Evolutionary conservation across 2,797 vertebrate species (phyloP).

Genomic region (Diplodus sargus): DNA sequence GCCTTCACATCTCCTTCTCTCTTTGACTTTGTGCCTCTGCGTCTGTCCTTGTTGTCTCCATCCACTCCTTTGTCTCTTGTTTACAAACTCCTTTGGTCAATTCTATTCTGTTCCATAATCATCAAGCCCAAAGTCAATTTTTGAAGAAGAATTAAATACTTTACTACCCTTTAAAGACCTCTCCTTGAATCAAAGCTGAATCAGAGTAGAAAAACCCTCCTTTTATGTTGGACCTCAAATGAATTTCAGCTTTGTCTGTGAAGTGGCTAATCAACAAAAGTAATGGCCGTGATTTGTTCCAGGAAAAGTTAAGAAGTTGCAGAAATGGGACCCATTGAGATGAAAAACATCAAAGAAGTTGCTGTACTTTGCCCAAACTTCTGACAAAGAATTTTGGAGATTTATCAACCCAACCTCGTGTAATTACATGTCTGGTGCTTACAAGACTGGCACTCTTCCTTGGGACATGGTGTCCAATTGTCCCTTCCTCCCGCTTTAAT

Average conservation of each 20-base stretch:
- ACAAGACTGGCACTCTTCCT: too few species aligned
- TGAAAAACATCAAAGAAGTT: not conserved
- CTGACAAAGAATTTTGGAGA: not conserved
- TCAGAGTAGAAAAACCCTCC: not conserved
- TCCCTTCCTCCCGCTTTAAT: not conserved
- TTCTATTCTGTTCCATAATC: not conserved
- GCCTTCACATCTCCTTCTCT: constrained; percentile 28
- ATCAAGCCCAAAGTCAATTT: constrained; percentile 9
- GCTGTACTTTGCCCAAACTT: not conserved
- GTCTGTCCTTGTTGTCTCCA: not conserved
- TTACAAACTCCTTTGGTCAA: constrained; percentile 8
- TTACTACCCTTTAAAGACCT: not conserved
- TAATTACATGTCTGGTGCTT: too few species aligned
- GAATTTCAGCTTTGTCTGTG: constrained; percentile 2
- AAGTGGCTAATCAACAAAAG: constrained; percentile 25
- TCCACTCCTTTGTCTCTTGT: not conserved
- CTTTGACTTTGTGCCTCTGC: constrained; percentile 13
- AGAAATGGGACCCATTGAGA: not conserved
- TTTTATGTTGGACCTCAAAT: not conserved
- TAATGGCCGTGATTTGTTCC: not conserved
- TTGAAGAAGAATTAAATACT: constrained; percentile 1
- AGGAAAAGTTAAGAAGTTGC: not conserved
- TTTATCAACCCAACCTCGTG: too few species aligned
- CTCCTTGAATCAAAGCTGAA: too few species aligned
- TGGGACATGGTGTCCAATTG: too few species aligned